Conservation (phyloP, 2,113 vertebrate genomes). For the Antennarius striatus region DNA sequence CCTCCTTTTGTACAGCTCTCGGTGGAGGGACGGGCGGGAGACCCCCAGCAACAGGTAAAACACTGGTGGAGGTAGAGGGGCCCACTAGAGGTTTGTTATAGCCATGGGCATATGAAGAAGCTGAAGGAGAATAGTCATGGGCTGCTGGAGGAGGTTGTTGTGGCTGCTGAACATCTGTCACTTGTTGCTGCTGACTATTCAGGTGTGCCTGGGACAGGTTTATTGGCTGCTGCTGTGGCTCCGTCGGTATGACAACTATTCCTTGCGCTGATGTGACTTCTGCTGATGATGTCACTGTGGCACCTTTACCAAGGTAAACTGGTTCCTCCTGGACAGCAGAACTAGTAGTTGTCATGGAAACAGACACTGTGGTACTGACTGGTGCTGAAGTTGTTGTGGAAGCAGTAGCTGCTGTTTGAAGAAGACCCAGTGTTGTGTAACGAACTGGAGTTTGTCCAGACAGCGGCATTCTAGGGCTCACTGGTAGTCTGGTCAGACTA, state of each 20-base stretch:
- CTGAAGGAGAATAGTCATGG: conserved; percentile 51
- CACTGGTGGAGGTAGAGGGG: conserved; percentile 36
- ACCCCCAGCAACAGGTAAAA: conserved; percentile 55
- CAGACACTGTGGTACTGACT: conserved; percentile 37
- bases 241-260: conserved; percentile 54
- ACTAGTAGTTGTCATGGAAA: conserved; percentile 42
- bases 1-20: conserved; percentile 81
- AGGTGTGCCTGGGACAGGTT: conserved; percentile 76
- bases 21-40: conserved; percentile 73
- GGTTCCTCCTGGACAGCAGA: conserved; percentile 82
- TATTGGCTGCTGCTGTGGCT: conserved; percentile 77
- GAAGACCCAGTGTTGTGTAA: conserved; percentile 82
- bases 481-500: conserved; percentile 87
- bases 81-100: conserved; percentile 43
- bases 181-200: conserved; percentile 63
- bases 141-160: conserved; percentile 48
- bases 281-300: conserved; percentile 65
- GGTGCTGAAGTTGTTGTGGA: conserved; percentile 48
- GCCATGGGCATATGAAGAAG: conserved; percentile 40
- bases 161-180: conserved; percentile 44
- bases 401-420: conserved; percentile 66
- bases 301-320: conserved; percentile 89
- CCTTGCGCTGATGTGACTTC: conserved; percentile 51
- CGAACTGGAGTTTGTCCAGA: conserved; percentile 80
- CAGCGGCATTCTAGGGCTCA: conserved; percentile 84